phyloP scores from a whole-genome alignment of 2,797 vertebrate species.

The Epinephelus awoara region DNA sequence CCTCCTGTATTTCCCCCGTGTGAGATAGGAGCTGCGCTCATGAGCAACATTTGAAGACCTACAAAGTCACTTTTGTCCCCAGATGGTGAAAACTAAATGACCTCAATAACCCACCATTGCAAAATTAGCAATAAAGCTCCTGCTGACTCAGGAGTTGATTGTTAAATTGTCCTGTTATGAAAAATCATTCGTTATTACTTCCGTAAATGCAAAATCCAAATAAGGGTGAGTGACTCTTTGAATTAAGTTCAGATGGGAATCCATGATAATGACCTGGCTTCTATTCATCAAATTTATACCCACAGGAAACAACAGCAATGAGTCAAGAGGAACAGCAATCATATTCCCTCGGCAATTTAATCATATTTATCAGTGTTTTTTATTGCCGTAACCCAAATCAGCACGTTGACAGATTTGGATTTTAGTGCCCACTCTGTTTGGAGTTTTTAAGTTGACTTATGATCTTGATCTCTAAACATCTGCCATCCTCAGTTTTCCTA shows the following conservation, averaged over 20 bases:
- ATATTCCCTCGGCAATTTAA: neutral
- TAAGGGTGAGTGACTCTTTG: neutral
- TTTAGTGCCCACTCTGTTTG: neutral
- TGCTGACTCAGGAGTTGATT: neutral
- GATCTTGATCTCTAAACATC: neutral
- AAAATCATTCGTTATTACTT: neutral
- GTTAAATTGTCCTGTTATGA: no score
- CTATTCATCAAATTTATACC: neutral
- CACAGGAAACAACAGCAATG: neutral
- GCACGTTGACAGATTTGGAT: neutral
- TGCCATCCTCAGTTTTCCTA: neutral
- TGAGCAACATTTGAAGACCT: neutral
- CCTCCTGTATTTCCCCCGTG: no score
- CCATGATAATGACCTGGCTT: no score
- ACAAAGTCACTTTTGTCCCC: neutral
- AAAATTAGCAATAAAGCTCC: neutral
- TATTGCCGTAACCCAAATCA: no score
- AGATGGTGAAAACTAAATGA: neutral
- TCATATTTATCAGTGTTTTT: neutral
- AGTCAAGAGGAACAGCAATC: no score
- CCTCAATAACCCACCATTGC: neutral
- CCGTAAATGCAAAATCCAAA: neutral
- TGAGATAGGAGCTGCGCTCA: no score
- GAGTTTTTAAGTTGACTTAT: neutral
- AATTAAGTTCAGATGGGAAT: neutral